These are phyloP conservation scores for Gymnopithys bicolor DNA, from an alignment of 2,797 vertebrate genomes.

Conservation along the genomic window DNA sequence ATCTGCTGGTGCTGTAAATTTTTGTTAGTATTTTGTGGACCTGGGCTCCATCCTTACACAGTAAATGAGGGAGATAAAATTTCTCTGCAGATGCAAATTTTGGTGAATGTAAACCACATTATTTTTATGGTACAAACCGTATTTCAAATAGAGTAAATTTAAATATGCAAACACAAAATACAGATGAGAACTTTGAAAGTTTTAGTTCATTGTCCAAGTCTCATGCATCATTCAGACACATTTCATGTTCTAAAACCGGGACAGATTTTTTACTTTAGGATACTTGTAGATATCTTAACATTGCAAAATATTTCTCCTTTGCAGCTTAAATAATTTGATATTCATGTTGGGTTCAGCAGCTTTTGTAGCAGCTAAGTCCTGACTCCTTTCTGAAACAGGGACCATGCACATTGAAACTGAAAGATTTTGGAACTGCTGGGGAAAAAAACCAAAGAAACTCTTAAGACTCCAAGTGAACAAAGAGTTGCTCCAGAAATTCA, in stretches of 20 bases:
- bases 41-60: not conserved
- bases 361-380: not conserved
- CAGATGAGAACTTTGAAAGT: not conserved
- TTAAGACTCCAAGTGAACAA: not conserved
- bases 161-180: not conserved
- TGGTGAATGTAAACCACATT: not conserved
- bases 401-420: not conserved
- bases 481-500: not conserved
- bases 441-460: rapidly evolving
- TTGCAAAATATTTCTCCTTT: not conserved
- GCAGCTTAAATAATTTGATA: not conserved
- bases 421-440: not conserved
- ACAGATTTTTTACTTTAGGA: not conserved
- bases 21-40: not conserved
- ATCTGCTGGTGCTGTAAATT: not conserved
- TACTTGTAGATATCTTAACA: not conserved
- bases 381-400: not conserved
- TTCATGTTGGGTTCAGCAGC: not conserved
- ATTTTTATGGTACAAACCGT: not conserved
- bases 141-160: not conserved
- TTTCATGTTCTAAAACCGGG: not conserved
- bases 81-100: not conserved
- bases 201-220: not conserved
- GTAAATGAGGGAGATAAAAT: not conserved
- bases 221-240: not conserved